Percentiles rank a stretch among this genome's conserved stretches.
Conservation (phyloP, 2,888 invertebrate species). For the Bhutanitis thaidina region DNA sequence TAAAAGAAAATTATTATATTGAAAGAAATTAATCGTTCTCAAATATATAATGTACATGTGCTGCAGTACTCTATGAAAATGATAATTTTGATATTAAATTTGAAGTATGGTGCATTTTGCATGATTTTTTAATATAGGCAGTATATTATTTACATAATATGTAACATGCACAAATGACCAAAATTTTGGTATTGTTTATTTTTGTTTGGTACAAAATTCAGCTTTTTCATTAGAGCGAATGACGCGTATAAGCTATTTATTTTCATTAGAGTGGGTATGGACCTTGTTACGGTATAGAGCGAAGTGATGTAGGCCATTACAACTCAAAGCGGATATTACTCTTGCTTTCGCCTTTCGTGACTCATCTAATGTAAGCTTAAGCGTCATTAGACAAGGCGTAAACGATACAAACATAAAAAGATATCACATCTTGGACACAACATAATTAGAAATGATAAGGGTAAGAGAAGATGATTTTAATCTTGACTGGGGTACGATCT, state of each 20-base stretch:
- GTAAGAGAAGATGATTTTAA: neutral
- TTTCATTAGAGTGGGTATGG: constrained; percentile 18
- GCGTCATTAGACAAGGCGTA: constrained; percentile 10
- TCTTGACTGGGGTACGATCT: neutral
- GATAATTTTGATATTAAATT: no score
- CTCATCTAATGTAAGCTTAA: constrained; percentile 26
- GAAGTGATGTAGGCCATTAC: constrained; percentile 32
- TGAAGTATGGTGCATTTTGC: no score
- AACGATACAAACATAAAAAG: no score
- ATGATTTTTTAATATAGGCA: no score
- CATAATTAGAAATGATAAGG: neutral
- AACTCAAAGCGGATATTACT: constrained; percentile 29
- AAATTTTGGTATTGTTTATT: constrained; percentile 1
- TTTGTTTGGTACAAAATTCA: constrained; percentile 3
- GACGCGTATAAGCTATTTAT: constrained; percentile 18
- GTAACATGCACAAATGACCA: no score
- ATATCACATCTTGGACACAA: neutral
- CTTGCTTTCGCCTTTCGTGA: constrained; percentile 26
- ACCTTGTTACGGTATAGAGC: constrained; percentile 24
- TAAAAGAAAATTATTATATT: no score
- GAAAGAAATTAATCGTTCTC: no score
- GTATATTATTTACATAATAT: no score
- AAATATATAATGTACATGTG: no score
- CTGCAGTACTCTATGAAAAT: no score
- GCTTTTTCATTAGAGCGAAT: constrained; percentile 16